These are phyloP conservation scores for Anneissia japonica DNA, from an alignment of 35 echinoderm and acorn worm genomes.

Conservation along the genomic window DNA sequence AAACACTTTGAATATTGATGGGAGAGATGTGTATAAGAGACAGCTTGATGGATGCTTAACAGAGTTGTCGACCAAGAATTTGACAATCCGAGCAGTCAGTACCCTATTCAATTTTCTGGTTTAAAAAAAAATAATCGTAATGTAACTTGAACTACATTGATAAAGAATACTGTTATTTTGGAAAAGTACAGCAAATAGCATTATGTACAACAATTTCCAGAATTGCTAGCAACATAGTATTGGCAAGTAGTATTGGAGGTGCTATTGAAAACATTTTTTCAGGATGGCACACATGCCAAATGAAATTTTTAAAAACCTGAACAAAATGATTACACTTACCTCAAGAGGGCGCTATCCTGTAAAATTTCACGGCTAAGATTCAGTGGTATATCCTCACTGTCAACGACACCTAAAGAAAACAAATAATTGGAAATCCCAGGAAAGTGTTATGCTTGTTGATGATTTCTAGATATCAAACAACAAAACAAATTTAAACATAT, in stretches of 20 bases:
- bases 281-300: no score
- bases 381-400: constrained; percentile 95
- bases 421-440: constrained; percentile 86
- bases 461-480: constrained; percentile 58
- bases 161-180: no score
- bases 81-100: constrained; percentile 67
- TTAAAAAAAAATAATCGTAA: not conserved
- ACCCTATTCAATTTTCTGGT: constrained; percentile 75
- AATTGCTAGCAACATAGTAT: not conserved
- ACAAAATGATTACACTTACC: no score
- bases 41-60: constrained; percentile 64
- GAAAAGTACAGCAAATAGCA: not conserved
- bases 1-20: constrained; percentile 75
- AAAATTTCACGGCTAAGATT: constrained; percentile 90
- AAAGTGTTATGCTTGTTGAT: constrained; percentile 89
- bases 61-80: constrained; percentile 67
- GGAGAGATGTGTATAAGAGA: no score
- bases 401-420: constrained; percentile 83
- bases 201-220: not conserved
- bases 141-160: no score
- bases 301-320: no score
- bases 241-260: not conserved
- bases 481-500: not conserved
- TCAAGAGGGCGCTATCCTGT: constrained; percentile 90
- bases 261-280: no score